Evolutionary conservation across 2,797 vertebrate species (phyloP).

Genomic region (Simalia tracyae): DNA sequence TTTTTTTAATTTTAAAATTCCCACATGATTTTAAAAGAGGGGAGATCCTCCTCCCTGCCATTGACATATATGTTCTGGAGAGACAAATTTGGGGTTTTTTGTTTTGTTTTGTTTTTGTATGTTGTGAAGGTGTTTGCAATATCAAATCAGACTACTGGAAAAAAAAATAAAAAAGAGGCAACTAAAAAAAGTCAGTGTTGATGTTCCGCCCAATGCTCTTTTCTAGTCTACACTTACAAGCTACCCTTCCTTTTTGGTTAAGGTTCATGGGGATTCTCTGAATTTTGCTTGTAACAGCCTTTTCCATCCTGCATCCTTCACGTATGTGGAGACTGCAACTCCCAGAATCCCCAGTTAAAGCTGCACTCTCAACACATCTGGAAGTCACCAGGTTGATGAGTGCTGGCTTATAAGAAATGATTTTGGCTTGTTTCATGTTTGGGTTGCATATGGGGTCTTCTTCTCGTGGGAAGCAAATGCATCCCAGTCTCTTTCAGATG

Average conservation of each 20-base stretch:
- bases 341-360: neutral
- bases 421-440: slow-evolving; percentile 54
- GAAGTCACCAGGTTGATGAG: neutral
- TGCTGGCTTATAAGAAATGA: slow-evolving; percentile 22
- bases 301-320: neutral
- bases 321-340: neutral
- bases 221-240: slow-evolving; percentile 50
- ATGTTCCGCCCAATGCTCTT: slow-evolving; percentile 66
- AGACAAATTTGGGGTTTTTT: slow-evolving; percentile 79
- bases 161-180: slow-evolving; percentile 84
- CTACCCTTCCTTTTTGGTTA: slow-evolving; percentile 45
- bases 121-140: slow-evolving; percentile 97
- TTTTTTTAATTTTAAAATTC: slow-evolving; percentile 83
- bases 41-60: slow-evolving; percentile 74
- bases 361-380: neutral
- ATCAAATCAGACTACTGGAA: slow-evolving; percentile 95
- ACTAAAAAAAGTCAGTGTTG: slow-evolving; percentile 83
- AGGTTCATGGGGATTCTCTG: slow-evolving; percentile 46
- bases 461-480: slow-evolving; percentile 49
- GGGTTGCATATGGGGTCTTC: slow-evolving; percentile 45
- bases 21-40: slow-evolving; percentile 82
- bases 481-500: slow-evolving; percentile 35
- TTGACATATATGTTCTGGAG: slow-evolving; percentile 87
- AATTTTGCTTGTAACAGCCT: slow-evolving; percentile 44
- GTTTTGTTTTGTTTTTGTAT: slow-evolving; percentile 87